Evolutionary conservation across 2,888 invertebrate species (phyloP).

Genomic region (Trichacis sp.): DNA sequence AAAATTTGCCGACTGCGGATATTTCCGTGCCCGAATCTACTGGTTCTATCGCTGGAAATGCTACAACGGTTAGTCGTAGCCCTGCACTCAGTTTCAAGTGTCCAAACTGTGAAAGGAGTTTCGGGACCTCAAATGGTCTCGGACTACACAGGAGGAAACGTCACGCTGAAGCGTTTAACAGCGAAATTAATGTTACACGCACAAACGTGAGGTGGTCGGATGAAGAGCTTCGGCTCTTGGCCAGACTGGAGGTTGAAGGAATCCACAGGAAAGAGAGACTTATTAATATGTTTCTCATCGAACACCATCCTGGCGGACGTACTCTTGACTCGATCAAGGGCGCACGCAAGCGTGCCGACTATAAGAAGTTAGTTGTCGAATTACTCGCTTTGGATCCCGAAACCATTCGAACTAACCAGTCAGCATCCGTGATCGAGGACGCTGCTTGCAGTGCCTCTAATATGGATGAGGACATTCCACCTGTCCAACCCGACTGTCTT

Average conservation of each 20-base stretch:
- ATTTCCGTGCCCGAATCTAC: too few species aligned
- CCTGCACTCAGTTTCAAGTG: too few species aligned
- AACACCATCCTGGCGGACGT: constrained; percentile 4
- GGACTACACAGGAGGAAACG: not conserved
- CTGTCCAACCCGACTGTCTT: too few species aligned
- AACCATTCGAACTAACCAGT: too few species aligned
- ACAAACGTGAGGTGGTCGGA: constrained; percentile 6
- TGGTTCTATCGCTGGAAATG: too few species aligned
- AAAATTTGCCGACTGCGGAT: too few species aligned
- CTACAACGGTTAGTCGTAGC: too few species aligned
- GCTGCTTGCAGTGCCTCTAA: too few species aligned
- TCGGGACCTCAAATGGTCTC: not conserved
- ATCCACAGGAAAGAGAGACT: constrained; percentile 4
- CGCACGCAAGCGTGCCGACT: constrained; percentile 68
- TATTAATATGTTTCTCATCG: constrained; percentile 27
- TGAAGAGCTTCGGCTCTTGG: constrained; percentile 14
- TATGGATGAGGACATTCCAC: too few species aligned
- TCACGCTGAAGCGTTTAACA: not conserved
- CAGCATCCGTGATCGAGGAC: too few species aligned
- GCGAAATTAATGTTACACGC: not conserved
- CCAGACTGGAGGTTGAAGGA: constrained; percentile 11
- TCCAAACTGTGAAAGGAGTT: not conserved
- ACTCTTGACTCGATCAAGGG: constrained; percentile 72
- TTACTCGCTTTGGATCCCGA: too few species aligned
- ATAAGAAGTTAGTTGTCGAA: constrained; percentile 10